Evolutionary conservation across 2,113 vertebrate species (phyloP), one percentile per base, ranked within the genome.

Genomic region (Caranx ignobilis): DNA sequence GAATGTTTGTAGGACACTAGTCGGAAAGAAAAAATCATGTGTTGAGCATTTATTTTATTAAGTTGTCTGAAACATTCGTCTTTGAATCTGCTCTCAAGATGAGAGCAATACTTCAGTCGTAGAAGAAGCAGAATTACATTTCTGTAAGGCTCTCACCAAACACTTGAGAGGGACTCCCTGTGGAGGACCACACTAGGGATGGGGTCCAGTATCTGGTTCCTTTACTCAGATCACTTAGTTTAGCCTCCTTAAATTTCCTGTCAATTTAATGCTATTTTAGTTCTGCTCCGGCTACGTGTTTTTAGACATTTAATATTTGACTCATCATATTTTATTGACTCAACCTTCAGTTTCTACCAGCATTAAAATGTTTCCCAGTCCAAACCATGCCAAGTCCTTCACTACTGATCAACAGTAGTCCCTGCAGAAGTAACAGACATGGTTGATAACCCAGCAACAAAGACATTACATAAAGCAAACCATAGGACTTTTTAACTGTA

Each of bases 81-180:
- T 15, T 73, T 8, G 18, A 60, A 21, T 66, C 62, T 41, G 9
- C n/a, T 71, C 35, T 63, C 32, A 57, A 11, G 19, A 65, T 31
- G 2, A 79, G 41, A 11, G 4, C 35, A 19, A 3, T 19, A 37
- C 26, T 70, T 59, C 2, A 67, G 11, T 55, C 3, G 15, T 26
- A 64, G n/a, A 66, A 45, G 18, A 80, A 57, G 19, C 13, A 37
- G 26, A 65, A 37, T 16, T 18, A 12, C 16, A 63, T 37, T 76
- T 5, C 11, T 18, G 32, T 32, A 41, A 47, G 54, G 47, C 70
- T 18, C 26, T 70, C 16, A 18, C 4, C 69, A 6, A 41, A 54
- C 64, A 62, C 45, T 70, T 54, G 0, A 32, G 32, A 60, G 12
- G 39, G 39, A 55, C 21, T 52, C 11, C 47, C 1, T 15, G 37